These are phyloP conservation scores for Dipodomys ordii DNA, from an alignment of 2,113 vertebrate genomes.

Conservation along the genomic window DNA sequence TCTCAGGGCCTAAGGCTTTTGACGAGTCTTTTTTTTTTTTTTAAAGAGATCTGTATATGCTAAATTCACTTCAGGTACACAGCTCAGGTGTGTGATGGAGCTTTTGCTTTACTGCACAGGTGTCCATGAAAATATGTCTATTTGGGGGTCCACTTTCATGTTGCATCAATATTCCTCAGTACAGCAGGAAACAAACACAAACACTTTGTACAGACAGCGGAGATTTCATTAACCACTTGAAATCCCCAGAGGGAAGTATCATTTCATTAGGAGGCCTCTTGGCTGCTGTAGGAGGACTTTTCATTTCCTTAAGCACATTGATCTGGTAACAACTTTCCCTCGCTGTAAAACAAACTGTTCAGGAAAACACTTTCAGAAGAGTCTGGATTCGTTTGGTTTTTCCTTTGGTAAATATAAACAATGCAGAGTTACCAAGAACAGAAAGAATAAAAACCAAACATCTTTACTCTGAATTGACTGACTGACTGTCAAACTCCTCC, in stretches of 20 bases:
- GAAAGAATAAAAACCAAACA: not conserved
- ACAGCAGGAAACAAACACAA: slow-evolving; percentile 14
- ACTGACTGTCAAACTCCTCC: not conserved
- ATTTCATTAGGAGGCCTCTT: slow-evolving; percentile 74
- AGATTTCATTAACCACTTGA: slow-evolving; percentile 66
- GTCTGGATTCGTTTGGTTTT: not conserved
- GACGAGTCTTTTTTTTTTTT: not conserved
- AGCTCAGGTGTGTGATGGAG: not conserved
- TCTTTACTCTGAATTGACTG: not conserved
- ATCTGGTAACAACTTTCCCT: slow-evolving; percentile 61
- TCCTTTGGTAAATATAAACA: slow-evolving; percentile 1
- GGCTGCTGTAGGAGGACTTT: slow-evolving; percentile 67
- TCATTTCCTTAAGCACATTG: slow-evolving; percentile 73
- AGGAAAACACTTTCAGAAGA: slow-evolving; percentile 18
- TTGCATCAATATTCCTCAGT: not conserved
- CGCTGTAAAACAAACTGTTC: slow-evolving; percentile 43
- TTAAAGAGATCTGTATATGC: not conserved
- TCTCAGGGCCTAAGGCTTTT: not conserved
- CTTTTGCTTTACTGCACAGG: not conserved
- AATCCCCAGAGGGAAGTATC: slow-evolving; percentile 58
- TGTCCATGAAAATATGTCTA: not conserved
- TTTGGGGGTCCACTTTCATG: not conserved
- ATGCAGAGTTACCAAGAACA: not conserved
- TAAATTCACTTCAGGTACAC: not conserved
- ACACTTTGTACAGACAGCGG: slow-evolving; percentile 46